Percentiles rank a stretch among this genome's conserved stretches.
phyloP scores from a whole-genome alignment of 2,888 invertebrate species.

The Chloroclysta siterata region DNA sequence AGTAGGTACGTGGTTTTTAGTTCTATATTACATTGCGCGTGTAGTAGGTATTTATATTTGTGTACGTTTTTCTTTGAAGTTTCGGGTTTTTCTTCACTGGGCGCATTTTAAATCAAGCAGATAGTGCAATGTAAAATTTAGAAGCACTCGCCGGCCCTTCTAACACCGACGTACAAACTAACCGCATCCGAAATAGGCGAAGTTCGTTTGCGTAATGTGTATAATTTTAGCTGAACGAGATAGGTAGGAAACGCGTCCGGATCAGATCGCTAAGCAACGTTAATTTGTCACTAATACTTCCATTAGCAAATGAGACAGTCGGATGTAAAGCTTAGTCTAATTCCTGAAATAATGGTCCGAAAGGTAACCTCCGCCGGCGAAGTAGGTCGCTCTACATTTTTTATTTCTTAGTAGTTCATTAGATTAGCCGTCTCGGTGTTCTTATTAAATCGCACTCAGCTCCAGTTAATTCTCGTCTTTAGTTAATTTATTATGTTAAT shows the following conservation, averaged over 20 bases:
- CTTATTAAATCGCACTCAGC: slow-evolving; percentile 45
- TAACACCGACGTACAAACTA: too few relatives aligned
- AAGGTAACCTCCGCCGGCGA: neutral
- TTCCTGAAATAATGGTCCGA: slow-evolving; percentile 6
- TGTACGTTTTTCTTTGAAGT: too few relatives aligned
- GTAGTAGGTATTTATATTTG: too few relatives aligned
- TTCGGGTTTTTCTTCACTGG: too few relatives aligned
- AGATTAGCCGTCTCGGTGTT: slow-evolving; percentile 38
- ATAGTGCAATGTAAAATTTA: too few relatives aligned
- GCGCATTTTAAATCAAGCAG: too few relatives aligned
- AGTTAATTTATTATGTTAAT: slow-evolving; percentile 51
- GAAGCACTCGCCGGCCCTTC: too few relatives aligned
- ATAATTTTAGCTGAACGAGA: neutral
- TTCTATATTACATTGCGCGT: too few relatives aligned
- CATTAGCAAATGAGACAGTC: slow-evolving; percentile 25
- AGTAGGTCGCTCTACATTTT: slow-evolving; percentile 28
- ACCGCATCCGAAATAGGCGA: too few relatives aligned
- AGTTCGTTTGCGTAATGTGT: too few relatives aligned
- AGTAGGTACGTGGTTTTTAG: too few relatives aligned
- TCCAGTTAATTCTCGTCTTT: slow-evolving; percentile 37
- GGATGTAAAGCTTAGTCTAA: slow-evolving; percentile 17
- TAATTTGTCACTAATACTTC: slow-evolving; percentile 17
- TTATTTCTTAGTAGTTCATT: slow-evolving; percentile 35
- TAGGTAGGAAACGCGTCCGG: neutral
- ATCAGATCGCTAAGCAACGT: neutral